Evolutionary conservation across 2,888 invertebrate species (phyloP).

Genomic region (Vanessa cardui): DNA sequence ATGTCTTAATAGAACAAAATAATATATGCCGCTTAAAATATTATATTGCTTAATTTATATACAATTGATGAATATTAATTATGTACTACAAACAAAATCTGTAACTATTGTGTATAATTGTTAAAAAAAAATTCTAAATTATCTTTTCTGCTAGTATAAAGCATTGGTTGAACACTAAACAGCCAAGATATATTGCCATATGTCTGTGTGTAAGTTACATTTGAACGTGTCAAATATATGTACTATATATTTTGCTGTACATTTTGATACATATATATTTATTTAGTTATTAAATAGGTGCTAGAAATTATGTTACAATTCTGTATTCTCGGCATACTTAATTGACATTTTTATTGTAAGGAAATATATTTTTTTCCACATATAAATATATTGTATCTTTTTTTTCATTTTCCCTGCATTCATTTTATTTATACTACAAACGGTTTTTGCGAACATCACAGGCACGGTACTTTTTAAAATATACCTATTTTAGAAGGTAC

Average conservation of each 20-base stretch:
- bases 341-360: conserved; percentile 21
- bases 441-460: no score
- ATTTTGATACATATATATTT: conserved; percentile 21
- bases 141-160: background rate
- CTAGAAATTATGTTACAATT: conserved; percentile 15
- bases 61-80: no score
- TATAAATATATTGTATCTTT: background rate
- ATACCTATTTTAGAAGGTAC: no score
- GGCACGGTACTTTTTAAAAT: no score
- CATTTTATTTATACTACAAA: background rate
- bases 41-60: no score
- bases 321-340: conserved; percentile 24
- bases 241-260: conserved; percentile 20
- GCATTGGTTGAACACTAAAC: background rate
- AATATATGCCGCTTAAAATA: no score
- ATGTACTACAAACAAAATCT: no score
- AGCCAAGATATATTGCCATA: conserved; percentile 20
- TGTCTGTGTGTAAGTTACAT: conserved; percentile 4
- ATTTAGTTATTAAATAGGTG: conserved; percentile 13
- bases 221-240: conserved; percentile 20
- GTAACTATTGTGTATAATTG: no score
- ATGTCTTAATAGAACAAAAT: no score
- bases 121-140: no score
- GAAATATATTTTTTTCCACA: conserved; percentile 24
- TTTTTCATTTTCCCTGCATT: background rate